Conservation (phyloP, 2,888 invertebrate species). For the Caenorhabditis angaria region DNA sequence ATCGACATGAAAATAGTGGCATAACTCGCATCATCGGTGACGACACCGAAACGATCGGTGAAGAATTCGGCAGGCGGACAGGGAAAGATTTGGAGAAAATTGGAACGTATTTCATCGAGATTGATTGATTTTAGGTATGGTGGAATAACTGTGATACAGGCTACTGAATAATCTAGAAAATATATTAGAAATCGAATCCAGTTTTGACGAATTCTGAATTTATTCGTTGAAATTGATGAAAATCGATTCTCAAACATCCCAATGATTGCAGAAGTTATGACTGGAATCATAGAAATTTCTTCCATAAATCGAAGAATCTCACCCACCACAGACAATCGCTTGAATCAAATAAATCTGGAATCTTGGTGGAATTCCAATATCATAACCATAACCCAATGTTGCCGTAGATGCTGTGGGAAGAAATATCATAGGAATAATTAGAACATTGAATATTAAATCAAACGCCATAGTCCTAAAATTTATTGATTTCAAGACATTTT, state of each 20-base stretch:
- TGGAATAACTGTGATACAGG: constrained; percentile 12
- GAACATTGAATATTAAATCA: constrained; percentile 15
- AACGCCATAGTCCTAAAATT: constrained; percentile 7
- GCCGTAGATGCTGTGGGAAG: constrained; percentile 15
- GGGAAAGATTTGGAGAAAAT: constrained; percentile 11
- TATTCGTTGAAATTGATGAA: constrained; percentile 11
- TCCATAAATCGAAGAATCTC: too few species aligned
- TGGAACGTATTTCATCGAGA: background rate
- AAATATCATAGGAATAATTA: constrained; percentile 20
- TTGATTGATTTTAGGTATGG: constrained; percentile 17
- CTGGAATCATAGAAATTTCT: background rate
- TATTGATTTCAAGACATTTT: background rate
- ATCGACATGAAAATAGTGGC: background rate
- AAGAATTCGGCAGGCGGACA: constrained; percentile 22
- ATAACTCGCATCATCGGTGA: background rate
- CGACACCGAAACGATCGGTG: background rate
- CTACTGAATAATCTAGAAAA: constrained; percentile 14
- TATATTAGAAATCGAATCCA: constrained; percentile 12
- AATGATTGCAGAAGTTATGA: constrained; percentile 9
- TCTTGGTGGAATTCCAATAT: constrained; percentile 12
- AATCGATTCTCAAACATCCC: constrained; percentile 20
- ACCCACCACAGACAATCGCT: constrained; percentile 8
- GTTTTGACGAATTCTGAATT: constrained; percentile 7
- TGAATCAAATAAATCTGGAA: constrained; percentile 14
- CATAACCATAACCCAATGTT: constrained; percentile 14